Conservation (phyloP, 2,888 invertebrate species). For the Cerastoderma edule region DNA sequence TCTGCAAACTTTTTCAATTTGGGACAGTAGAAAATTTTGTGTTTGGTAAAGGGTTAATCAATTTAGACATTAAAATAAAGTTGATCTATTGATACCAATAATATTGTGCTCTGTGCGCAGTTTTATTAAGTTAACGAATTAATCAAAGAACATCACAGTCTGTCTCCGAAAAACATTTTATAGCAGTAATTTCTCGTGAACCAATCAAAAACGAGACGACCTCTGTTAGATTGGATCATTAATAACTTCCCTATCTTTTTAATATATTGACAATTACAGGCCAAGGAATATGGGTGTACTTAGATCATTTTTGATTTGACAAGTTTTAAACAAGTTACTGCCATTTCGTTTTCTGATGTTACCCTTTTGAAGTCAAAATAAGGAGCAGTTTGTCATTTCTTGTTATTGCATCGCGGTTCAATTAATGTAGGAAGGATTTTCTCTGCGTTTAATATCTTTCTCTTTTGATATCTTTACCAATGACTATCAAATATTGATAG, state of each 20-base stretch:
- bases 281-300: constrained; percentile 1
- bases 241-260: constrained; percentile 27
- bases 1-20: neutral
- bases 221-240: constrained; percentile 24
- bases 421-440: too few relatives aligned
- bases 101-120: too few relatives aligned
- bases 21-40: neutral
- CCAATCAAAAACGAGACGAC: constrained; percentile 25
- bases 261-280: constrained; percentile 25
- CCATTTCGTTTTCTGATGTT: neutral
- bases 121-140: constrained; percentile 4
- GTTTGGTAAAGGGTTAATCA: neutral
- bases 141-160: constrained; percentile 11
- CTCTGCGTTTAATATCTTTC: too few relatives aligned
- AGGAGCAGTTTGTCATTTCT: too few relatives aligned
- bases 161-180: constrained; percentile 25
- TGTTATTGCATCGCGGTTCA: too few relatives aligned
- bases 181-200: constrained; percentile 8
- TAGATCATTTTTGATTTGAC: constrained; percentile 21
- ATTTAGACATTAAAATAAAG: too few relatives aligned
- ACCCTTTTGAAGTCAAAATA: neutral
- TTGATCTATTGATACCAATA: too few relatives aligned
- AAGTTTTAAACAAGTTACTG: constrained; percentile 16
- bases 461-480: too few relatives aligned
- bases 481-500: too few relatives aligned